phyloP scores from a whole-genome alignment of 2,888 invertebrate species.

The Amblyjoppa fuscipennis region DNA sequence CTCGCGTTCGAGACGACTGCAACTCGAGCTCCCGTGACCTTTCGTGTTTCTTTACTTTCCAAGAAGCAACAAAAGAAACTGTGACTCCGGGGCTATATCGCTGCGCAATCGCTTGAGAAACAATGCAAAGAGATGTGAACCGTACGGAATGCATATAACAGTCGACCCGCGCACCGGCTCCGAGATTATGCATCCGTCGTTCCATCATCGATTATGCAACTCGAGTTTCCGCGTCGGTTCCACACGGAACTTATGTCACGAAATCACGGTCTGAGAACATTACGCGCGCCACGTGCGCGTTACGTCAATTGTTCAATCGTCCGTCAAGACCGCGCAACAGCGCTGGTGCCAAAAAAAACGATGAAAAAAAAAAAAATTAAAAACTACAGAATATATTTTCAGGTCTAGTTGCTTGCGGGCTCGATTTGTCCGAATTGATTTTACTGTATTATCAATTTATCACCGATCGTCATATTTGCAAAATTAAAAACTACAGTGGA shows the following conservation, averaged over 20 bases:
- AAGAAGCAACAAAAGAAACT: slow-evolving; percentile 9
- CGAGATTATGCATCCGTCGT: slow-evolving; percentile 49
- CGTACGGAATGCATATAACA: neutral
- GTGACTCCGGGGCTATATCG: neutral
- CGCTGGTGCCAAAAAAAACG: neutral
- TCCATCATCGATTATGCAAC: slow-evolving; percentile 59
- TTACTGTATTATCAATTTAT: no score
- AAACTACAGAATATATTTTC: no score
- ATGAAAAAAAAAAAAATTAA: no score
- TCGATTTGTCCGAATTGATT: no score
- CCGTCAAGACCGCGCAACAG: slow-evolving; percentile 27
- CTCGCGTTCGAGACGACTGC: neutral
- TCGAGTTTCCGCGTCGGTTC: slow-evolving; percentile 49
- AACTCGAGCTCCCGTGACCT: neutral
- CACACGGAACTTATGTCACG: slow-evolving; percentile 48
- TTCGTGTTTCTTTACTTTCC: neutral
- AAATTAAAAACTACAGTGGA: no score
- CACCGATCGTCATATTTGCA: no score
- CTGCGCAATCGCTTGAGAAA: neutral
- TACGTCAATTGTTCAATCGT: slow-evolving; percentile 50
- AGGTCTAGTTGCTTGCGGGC: no score
- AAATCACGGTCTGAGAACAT: slow-evolving; percentile 18
- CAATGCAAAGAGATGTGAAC: slow-evolving; percentile 26
- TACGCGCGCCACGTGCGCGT: slow-evolving; percentile 27
- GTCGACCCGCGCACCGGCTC: neutral